phyloP scores from a whole-genome alignment of 2,888 invertebrate genomes.

The Nomada fucata region DNA sequence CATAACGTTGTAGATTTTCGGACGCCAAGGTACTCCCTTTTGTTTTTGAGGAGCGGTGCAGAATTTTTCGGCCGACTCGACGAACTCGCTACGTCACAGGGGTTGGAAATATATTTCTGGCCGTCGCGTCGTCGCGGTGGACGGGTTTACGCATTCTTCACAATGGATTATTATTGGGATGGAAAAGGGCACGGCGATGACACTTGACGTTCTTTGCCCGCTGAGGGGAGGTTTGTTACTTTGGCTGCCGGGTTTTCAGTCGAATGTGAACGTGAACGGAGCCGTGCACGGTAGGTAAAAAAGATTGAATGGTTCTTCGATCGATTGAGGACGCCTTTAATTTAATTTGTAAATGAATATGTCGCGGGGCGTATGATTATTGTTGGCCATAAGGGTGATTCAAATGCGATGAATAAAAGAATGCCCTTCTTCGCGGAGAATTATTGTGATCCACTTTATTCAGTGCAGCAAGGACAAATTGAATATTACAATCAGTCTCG shows the following conservation, averaged over 20 bases:
- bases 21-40: conserved; percentile 47
- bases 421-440: too few species aligned
- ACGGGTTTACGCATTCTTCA: conserved; percentile 33
- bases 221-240: background rate
- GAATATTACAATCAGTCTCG: conserved; percentile 2
- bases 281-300: background rate
- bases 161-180: conserved; percentile 30
- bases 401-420: too few species aligned
- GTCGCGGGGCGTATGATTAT: too few species aligned
- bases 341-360: background rate
- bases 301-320: background rate
- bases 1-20: conserved; percentile 52
- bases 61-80: conserved; percentile 38
- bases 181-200: conserved; percentile 12
- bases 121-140: conserved; percentile 15
- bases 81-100: background rate
- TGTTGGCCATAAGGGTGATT: too few species aligned
- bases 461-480: too few species aligned
- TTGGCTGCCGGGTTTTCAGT: background rate
- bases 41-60: conserved; percentile 48
- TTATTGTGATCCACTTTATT: too few species aligned
- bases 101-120: conserved; percentile 44
- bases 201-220: conserved; percentile 5
- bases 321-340: background rate
- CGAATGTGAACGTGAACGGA: background rate